Base-by-base conservation (phyloP, 92 coral and sea anemone species). In the Phenganax stokvisi region DNA sequence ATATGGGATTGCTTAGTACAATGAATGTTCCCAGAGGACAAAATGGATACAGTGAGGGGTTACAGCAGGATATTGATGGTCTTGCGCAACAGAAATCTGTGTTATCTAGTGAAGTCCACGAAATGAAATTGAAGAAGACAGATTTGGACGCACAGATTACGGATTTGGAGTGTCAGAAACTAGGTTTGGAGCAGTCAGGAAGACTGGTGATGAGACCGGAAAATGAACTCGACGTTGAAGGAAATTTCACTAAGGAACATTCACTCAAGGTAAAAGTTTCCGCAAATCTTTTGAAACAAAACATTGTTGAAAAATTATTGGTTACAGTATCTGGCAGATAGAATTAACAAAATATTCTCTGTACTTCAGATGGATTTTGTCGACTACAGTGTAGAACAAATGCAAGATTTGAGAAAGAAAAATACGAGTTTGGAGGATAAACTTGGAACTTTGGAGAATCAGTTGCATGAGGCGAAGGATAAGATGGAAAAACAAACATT, bases 401-500 rank as follows among this genome's bases (percentile, higher is more conserved):
- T 94, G 8, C 85, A 88, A 83, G 91, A 87, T 31, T 80, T 94
- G 70, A 85, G 82, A 57, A 90, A 88, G 76, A 81, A 81, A 56
- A 94, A 94, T 74, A 53, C 89, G 56, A 87, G 88, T 52, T 68
- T 94, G 55, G 90, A 90, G 75, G 94, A 89, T 58, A 88, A 86
- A 85, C 89, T 92, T 76, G 87, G 96, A 37, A 77, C 89, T 9
- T 86, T 94, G 10, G 97, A 94, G 76, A 90, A 97, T 90, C 94
- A 87, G 69, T 89, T 94, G n/a, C 97, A 94, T 73, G 92, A 94
- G 60, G 90, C 92, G 79, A 92, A 89, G 70, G 92, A 87, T 81
- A 91, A 92, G 57, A 65, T 94, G 90, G 98, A 94, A 55, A 89
- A 90, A 15, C 97, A 90, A 70, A 97, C 92, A 65, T 85, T 92